A percentile compares a stretch with the other conserved stretches of the same genome.
Conservation (phyloP, 2,113 vertebrate species). For the Rhinopomastus cyanomelas region DNA sequence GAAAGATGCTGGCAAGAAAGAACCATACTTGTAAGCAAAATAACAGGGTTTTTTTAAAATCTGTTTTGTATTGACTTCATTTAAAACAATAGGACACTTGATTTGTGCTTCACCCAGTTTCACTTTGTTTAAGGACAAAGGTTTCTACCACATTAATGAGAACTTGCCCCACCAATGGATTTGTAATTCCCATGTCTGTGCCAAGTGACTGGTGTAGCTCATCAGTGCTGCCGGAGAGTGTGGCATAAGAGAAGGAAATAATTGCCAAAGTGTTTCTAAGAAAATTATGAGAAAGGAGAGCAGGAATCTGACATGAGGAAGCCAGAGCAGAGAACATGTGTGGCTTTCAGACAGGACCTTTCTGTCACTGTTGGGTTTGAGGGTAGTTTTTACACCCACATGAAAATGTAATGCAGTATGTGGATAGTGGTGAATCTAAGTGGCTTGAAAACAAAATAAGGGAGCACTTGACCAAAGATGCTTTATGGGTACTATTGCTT, state of each 20-base stretch:
- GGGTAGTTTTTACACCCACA: background rate
- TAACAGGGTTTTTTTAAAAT: background rate
- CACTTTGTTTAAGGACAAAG: background rate
- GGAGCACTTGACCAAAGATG: background rate
- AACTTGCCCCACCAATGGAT: rapidly evolving
- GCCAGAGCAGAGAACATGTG: background rate
- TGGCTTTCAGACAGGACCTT: background rate
- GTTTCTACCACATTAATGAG: background rate
- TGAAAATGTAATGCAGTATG: background rate
- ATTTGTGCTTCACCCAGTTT: background rate
- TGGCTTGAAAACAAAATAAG: constrained; percentile 31
- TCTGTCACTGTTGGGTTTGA: background rate
- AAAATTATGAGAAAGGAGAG: background rate
- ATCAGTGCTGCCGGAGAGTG: background rate
- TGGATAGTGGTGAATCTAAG: background rate
- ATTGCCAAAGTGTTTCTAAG: background rate
- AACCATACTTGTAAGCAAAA: background rate
- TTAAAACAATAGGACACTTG: background rate
- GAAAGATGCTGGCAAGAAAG: background rate
- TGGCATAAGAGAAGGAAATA: background rate
- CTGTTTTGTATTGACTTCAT: background rate
- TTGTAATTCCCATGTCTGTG: background rate
- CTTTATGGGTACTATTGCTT: constrained; percentile 6
- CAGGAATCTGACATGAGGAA: background rate
- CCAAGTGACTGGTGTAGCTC: background rate